These are phyloP conservation scores for Oikopleura vanhoeffeni DNA, from an alignment of 23 tunicate species.

Conservation along the genomic window DNA sequence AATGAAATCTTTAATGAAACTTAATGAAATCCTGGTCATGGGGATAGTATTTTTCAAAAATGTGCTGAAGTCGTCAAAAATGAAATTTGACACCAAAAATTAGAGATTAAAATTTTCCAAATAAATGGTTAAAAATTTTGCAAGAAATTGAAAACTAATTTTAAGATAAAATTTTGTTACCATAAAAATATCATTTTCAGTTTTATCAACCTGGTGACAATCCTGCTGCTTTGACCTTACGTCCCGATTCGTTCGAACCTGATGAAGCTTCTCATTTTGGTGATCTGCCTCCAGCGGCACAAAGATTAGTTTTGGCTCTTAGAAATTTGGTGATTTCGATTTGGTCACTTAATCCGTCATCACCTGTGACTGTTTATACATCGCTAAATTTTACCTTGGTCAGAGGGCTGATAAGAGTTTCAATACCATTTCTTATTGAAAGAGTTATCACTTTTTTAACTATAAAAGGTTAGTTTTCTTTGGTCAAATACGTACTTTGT, in stretches of 20 bases:
- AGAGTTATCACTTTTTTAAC: slow-evolving; percentile 34
- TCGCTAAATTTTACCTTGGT: slow-evolving; percentile 35
- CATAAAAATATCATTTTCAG: slow-evolving; percentile 59
- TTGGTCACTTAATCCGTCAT: slow-evolving; percentile 38
- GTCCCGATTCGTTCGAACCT: slow-evolving; percentile 75
- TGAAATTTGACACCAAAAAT: no score
- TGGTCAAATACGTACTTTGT: no score
- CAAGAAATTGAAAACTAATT: no score
- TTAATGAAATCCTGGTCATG: no score
- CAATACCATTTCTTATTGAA: slow-evolving; percentile 24
- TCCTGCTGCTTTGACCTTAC: slow-evolving; percentile 59
- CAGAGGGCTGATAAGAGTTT: slow-evolving; percentile 38
- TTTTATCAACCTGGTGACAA: slow-evolving; percentile 72
- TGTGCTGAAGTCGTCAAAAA: no score
- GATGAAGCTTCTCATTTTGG: slow-evolving; percentile 85
- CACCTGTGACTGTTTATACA: slow-evolving; percentile 21
- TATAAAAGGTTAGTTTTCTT: slow-evolving; percentile 44
- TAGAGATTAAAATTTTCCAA: no score
- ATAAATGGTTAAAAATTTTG: no score
- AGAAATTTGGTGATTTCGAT: slow-evolving; percentile 54
- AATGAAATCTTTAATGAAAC: no score
- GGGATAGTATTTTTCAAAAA: no score
- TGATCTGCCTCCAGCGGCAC: slow-evolving; percentile 8
- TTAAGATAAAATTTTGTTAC: no score
- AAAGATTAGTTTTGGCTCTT: slow-evolving; percentile 30